Evolutionary conservation across 1,140 invertebrate species (phyloP), one percentile per base, ranked within the genome.

Genomic region (Apis laboriosa): DNA sequence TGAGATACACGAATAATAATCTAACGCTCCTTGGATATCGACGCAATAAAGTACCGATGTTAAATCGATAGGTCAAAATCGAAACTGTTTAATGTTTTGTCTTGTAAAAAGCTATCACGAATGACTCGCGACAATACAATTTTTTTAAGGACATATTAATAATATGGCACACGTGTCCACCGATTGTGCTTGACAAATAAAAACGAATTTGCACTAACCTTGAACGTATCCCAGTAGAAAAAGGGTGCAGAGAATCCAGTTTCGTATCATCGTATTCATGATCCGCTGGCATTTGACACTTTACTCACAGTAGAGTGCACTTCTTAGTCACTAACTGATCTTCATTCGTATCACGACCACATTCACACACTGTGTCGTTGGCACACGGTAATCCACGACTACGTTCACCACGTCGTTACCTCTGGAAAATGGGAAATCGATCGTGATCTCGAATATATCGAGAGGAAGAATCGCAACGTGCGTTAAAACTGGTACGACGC

Each of bases 261-360:
- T 53, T 34, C 56, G 80, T 77, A 58, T 53, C 64, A 82, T 82
- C 17, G 74, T 53, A 77, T 67, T 77, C 70, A 82, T 77, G 49
- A 56, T 82, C 56, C 74, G 67, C 64, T 61, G 56, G 72, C 73
- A 82, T 74, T 82, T 76, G 55, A 68, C 64, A 77, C 80, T 70
- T 66, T 34, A 58, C 49, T 58, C 49, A 49, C 34, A 9, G n/a
- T 34, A 64, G 43, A 9, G 9, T 74, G 55, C 72, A 66, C 58
- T 71, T 56, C 71, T 63, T 77, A 13, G 63, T 51, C 64, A 73
- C 77, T 34, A 68, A 81, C 61, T 82, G 55, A 76, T 34, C 17
- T 24, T 15, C 64, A 49, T 68, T 66, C 21, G 73, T 77, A 77
- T 76, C 80, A 82, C 80, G 49, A 77, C 19, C 80, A 82, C 80